Evolutionary conservation across 2,888 invertebrate genomes (phyloP).

Genomic region (Xanthia togata): DNA sequence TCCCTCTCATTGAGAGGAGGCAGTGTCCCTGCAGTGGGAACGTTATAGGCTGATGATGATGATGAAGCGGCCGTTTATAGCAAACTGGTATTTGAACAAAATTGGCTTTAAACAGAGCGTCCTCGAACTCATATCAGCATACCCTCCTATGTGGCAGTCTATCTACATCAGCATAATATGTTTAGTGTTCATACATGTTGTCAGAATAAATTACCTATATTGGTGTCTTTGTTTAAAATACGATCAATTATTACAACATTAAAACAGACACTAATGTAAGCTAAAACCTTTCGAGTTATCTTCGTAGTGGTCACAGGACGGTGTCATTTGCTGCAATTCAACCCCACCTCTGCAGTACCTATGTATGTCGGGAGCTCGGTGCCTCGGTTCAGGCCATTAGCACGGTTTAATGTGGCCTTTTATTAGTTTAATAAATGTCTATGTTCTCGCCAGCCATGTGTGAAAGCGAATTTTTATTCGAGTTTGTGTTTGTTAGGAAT

Average conservation of each 20-base stretch:
- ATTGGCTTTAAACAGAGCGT: background rate
- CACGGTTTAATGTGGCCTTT: conserved; percentile 66
- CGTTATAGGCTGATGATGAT: no score
- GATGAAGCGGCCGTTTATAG: no score
- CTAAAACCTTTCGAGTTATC: conserved; percentile 37
- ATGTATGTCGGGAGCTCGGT: conserved; percentile 21
- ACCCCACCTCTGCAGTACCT: conserved; percentile 41
- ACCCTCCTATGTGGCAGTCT: no score
- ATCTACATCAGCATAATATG: background rate
- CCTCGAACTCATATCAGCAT: no score
- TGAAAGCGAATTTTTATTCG: conserved; percentile 61
- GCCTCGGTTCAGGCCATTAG: conserved; percentile 63
- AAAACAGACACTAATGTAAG: background rate
- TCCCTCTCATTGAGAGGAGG: no score
- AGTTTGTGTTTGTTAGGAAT: conserved; percentile 58
- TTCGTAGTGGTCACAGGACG: conserved; percentile 34
- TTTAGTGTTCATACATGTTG: background rate
- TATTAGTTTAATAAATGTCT: conserved; percentile 69
- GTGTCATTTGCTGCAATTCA: conserved; percentile 64
- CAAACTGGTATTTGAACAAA: background rate
- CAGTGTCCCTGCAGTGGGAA: no score
- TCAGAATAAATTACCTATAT: background rate
- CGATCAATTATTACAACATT: background rate
- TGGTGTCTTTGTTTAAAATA: background rate
- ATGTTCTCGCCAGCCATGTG: conserved; percentile 54